These are phyloP conservation scores for Nesometra sesokonis DNA, from an alignment of 35 echinoderm and acorn worm species.

Conservation along the genomic window DNA sequence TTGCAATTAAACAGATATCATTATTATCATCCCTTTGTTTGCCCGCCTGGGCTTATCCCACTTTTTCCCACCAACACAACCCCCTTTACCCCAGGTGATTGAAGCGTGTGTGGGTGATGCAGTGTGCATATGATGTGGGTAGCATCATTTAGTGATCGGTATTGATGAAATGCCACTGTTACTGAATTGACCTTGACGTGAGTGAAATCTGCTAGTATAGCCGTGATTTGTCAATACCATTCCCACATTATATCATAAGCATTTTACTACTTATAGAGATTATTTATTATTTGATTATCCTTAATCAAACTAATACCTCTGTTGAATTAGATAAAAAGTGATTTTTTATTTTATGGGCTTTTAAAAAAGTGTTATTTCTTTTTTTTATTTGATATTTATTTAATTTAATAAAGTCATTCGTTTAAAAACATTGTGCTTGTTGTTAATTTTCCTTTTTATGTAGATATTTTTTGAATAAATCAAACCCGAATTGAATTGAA, in stretches of 20 bases:
- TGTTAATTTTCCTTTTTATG: too few species aligned
- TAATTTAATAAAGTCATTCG: too few species aligned
- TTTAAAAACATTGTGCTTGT: too few species aligned
- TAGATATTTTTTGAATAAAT: too few species aligned
- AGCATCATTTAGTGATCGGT: neutral
- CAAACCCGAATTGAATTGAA: too few species aligned
- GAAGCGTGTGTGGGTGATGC: neutral
- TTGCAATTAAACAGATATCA: neutral
- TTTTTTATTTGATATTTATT: too few species aligned
- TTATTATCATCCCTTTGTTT: neutral
- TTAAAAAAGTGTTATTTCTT: too few species aligned
- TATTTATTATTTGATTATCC: neutral
- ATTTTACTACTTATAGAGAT: neutral
- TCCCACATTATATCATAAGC: neutral
- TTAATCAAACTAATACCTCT: neutral
- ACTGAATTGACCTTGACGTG: neutral
- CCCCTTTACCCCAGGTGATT: neutral
- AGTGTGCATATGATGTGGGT: neutral
- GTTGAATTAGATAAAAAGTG: too few species aligned
- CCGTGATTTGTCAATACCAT: neutral
- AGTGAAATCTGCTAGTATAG: neutral
- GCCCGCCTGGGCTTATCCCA: neutral
- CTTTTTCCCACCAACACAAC: neutral
- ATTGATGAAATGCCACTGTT: neutral
- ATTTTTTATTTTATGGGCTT: too few species aligned